Evolutionary conservation across 2,797 vertebrate species (phyloP).

Genomic region (Sparidentex hasta): DNA sequence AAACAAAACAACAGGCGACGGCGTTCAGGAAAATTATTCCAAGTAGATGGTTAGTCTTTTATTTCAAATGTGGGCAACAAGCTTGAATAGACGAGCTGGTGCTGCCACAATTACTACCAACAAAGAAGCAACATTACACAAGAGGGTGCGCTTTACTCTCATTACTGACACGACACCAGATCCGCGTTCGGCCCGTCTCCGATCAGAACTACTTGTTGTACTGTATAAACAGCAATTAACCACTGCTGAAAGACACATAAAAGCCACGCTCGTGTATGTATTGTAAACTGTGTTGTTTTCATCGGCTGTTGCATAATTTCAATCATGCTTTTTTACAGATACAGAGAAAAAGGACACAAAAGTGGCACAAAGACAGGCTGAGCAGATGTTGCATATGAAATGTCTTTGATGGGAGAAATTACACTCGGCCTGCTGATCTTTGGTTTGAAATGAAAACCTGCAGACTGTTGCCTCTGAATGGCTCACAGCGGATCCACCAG

Average conservation of each 20-base stretch:
- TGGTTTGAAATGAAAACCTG: not conserved
- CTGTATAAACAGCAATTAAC: too few relatives aligned
- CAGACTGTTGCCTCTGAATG: not conserved
- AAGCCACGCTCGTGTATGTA: not conserved
- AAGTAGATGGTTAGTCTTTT: constrained; percentile 14
- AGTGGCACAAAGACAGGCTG: not conserved
- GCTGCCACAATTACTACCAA: not conserved
- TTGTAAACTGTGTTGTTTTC: not conserved
- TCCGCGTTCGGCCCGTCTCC: too few relatives aligned
- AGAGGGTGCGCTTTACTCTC: too few relatives aligned
- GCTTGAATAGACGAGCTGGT: not conserved
- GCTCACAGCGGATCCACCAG: not conserved
- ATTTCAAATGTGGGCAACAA: constrained; percentile 2
- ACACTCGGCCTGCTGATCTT: not conserved
- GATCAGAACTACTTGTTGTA: too few relatives aligned
- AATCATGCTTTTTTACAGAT: not conserved
- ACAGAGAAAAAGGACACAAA: not conserved
- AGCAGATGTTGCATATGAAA: not conserved
- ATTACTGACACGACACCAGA: too few relatives aligned
- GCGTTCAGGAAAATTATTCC: not conserved
- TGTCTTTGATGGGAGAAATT: not conserved
- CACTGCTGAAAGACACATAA: not conserved
- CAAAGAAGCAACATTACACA: too few relatives aligned
- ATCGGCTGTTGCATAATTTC: not conserved
- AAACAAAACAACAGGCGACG: not conserved